These are phyloP conservation scores for Brachionus rotundiformis DNA, from an alignment of 1,140 invertebrate genomes.

Conservation along the genomic window DNA sequence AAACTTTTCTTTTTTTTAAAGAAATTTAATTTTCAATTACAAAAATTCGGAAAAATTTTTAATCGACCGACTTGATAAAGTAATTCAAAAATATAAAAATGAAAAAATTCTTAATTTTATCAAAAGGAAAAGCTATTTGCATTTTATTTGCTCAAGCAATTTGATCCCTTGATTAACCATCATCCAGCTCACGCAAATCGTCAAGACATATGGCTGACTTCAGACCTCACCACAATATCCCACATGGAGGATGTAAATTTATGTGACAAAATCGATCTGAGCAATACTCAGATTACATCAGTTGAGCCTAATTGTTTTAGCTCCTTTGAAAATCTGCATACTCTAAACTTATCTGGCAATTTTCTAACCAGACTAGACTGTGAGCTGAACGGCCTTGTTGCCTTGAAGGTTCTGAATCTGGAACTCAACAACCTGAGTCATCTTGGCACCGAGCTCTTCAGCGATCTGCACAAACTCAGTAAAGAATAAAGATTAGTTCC, in stretches of 20 bases:
- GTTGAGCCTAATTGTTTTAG: background rate
- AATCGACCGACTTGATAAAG: background rate
- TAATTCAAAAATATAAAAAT: background rate
- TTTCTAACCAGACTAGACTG: background rate
- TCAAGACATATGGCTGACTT: background rate
- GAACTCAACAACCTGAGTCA: background rate
- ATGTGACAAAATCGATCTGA: background rate
- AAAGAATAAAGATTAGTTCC: conserved; percentile 7
- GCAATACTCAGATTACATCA: background rate
- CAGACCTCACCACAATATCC: background rate
- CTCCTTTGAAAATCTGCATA: background rate
- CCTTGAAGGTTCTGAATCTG: background rate
- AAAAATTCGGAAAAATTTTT: conserved; percentile 23
- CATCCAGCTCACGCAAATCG: background rate
- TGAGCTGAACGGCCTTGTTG: background rate
- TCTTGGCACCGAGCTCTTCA: background rate
- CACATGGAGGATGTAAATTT: background rate
- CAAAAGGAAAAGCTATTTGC: background rate
- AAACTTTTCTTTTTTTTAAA: background rate
- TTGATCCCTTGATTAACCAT: background rate
- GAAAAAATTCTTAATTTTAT: background rate
- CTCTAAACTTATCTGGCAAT: background rate
- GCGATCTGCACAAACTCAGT: background rate
- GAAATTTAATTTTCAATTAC: background rate
- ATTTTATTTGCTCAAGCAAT: background rate